phyloP scores from a whole-genome alignment of 2,113 vertebrate genomes.

The Pogonocichla stellata region DNA sequence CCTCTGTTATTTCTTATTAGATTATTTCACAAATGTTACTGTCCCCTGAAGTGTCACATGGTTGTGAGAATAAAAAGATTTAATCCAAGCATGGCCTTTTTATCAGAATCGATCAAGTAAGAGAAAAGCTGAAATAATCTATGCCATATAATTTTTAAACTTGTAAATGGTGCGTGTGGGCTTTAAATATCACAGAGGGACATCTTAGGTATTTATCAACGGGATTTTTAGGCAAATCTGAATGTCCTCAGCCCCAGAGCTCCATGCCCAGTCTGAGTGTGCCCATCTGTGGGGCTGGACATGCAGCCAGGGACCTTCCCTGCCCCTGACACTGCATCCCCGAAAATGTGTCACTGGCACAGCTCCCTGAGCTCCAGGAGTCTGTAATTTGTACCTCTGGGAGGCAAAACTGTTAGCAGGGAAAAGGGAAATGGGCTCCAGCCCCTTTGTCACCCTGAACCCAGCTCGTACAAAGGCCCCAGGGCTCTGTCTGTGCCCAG shows the following conservation, averaged over 20 bases:
- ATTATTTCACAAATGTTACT: background rate
- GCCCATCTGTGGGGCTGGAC: background rate
- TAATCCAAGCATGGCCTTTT: background rate
- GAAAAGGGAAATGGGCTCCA: background rate
- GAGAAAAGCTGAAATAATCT: background rate
- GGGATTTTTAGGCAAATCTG: background rate
- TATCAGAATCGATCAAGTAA: background rate
- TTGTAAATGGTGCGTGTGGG: rapidly evolving
- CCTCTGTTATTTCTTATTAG: background rate
- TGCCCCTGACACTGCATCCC: background rate
- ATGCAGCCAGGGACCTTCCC: rapidly evolving
- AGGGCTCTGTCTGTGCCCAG: background rate
- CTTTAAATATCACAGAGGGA: background rate
- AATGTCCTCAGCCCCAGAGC: background rate
- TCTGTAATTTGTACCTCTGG: background rate
- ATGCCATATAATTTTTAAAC: background rate
- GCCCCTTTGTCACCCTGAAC: background rate
- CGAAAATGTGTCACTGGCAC: background rate
- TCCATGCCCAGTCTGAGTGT: background rate
- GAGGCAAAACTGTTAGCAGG: background rate
- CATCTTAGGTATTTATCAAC: background rate
- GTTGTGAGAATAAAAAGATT: conserved; percentile 5
- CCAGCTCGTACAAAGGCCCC: background rate
- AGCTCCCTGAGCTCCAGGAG: background rate
- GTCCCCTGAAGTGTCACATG: background rate